A percentile compares a stretch with the other conserved stretches of the same genome.
phyloP scores from a whole-genome alignment of 2,113 vertebrate species.

The Ciconia boyciana region DNA sequence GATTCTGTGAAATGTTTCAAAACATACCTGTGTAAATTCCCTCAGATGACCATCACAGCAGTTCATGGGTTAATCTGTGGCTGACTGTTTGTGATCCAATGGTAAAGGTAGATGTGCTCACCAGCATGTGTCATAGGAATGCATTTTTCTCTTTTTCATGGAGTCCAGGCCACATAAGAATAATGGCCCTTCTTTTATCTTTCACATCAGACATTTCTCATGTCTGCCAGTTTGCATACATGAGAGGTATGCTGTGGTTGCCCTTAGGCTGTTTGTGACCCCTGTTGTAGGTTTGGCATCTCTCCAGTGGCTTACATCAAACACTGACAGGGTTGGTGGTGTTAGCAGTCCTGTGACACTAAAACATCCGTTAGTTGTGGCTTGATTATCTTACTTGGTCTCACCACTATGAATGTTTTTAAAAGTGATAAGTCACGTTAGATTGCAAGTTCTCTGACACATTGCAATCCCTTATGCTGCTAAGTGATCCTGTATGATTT shows the following conservation, averaged over 20 bases:
- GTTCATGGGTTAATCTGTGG: not conserved
- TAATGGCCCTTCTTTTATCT: not conserved
- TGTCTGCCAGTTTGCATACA: not conserved
- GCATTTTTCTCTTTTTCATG: not conserved
- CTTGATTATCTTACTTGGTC: not conserved
- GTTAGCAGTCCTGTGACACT: not conserved
- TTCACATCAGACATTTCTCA: not conserved
- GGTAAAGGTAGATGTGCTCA: not conserved
- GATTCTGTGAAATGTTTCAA: not conserved
- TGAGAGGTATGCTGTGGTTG: not conserved
- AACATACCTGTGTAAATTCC: not conserved
- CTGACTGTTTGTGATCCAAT: not conserved
- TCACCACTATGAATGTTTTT: not conserved
- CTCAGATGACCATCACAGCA: not conserved
- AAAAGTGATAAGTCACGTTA: fast-evolving
- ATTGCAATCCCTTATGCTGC: not conserved
- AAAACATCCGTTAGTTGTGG: not conserved
- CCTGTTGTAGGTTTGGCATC: not conserved
- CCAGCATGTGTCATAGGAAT: not conserved
- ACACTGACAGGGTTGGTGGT: not conserved
- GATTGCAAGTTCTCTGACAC: not conserved
- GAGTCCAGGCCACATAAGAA: not conserved
- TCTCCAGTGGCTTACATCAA: not conserved
- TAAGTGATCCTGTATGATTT: not conserved
- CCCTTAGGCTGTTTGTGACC: not conserved